These are phyloP conservation scores for Tympanoctomys barrerae DNA, from an alignment of 2,797 vertebrate genomes.

Conservation along the genomic window DNA sequence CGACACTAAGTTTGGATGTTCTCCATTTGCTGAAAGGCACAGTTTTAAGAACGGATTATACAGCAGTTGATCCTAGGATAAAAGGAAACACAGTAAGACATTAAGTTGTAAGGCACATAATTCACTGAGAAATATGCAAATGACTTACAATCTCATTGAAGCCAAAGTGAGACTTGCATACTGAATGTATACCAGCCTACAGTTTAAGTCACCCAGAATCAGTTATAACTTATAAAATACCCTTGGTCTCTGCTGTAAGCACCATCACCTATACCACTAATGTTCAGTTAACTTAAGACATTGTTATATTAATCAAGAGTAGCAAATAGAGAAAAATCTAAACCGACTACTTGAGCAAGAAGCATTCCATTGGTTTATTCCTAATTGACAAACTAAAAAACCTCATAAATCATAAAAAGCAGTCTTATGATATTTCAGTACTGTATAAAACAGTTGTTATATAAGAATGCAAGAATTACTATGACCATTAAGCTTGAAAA, in stretches of 20 bases:
- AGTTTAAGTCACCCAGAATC: slow-evolving; percentile 33
- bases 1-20: slow-evolving; percentile 91
- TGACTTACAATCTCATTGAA: not conserved
- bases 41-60: slow-evolving; percentile 90
- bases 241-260: not conserved
- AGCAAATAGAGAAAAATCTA: not conserved
- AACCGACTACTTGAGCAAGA: slow-evolving; percentile 34
- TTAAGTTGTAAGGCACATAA: slow-evolving; percentile 66
- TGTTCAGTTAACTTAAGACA: not conserved
- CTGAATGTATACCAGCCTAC: slow-evolving; percentile 6
- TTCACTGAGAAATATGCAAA: slow-evolving; percentile 53
- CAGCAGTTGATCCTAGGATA: slow-evolving; percentile 93
- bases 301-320: not conserved
- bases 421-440: not conserved
- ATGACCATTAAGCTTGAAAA: slow-evolving; percentile 5
- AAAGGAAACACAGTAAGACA: slow-evolving; percentile 42
- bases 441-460: not conserved
- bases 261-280: not conserved
- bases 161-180: slow-evolving; percentile 29
- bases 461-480: slow-evolving; percentile 25
- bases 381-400: slow-evolving; percentile 16
- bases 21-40: slow-evolving; percentile 94
- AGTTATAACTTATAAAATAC: not conserved
- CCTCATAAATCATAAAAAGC: slow-evolving; percentile 22
- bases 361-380: not conserved